Base-by-base conservation (phyloP, 1,140 invertebrate species). In the Drosophila pectinifera region DNA sequence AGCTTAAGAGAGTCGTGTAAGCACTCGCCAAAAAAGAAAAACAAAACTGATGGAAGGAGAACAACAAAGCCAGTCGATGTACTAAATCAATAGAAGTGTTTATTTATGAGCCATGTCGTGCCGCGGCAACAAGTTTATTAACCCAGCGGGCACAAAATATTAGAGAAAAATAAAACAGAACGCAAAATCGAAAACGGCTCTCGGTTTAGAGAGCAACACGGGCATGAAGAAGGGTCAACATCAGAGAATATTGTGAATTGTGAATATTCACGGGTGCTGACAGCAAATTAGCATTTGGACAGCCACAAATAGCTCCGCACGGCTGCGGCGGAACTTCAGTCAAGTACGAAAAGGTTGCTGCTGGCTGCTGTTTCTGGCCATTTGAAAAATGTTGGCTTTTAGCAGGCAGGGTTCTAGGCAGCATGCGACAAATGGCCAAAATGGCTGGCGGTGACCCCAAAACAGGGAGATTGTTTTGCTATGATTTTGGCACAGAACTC, bases 51-150 rank as follows among this genome's bases (percentile, higher is more conserved):
- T 10, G 11, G 54, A 56, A 42, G 41, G 36, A 75, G 51, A 62
- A 80, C 45, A 45, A 4, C 22, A 57, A 63, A 45, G 39, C 59
- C 48, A 46, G 26, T 22, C 43, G 55, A 18, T 63, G 62, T 83
- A 82, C 65, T 56, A 73, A 77, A 68, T 78, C 74, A 54, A 79
- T 59, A 78, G 61, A 82, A 63, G 74, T 82, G 64, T 82, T 81
- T 85, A 85, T 86, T 81, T 85, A 74, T 75, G 48, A 72, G 67
- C 57, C 48, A 36, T 46, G 68, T 72, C 68, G 68, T 57, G 58
- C 28, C 28, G 28, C 26, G 63, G 70, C 62, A 77, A 85, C 81
- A 85, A 86, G 82, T 82, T 85, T 85, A 82, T 86, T 86, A 78
- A 85, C 82, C 82, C 68, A 70, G 24, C n/a, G 59, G 43, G 42